These are phyloP conservation scores for Actenoides hombroni DNA, from an alignment of 2,113 vertebrate species.

Conservation along the genomic window DNA sequence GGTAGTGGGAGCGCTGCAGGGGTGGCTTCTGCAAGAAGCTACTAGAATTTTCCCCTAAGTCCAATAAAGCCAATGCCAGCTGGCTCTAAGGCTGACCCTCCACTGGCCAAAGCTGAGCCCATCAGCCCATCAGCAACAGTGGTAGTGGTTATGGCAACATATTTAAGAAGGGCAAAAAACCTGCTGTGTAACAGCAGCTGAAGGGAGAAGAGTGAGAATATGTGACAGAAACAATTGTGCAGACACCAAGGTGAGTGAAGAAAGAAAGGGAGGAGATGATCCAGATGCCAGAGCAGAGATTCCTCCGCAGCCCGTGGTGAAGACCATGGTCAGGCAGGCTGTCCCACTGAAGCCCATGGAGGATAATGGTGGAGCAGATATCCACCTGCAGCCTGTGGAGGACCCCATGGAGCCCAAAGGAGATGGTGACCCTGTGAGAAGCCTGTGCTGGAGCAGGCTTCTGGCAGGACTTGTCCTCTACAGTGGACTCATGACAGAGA, in stretches of 20 bases:
- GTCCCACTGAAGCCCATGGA: not conserved
- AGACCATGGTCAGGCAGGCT: not conserved
- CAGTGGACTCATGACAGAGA: not conserved
- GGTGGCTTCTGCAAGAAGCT: not conserved
- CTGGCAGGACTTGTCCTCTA: not conserved
- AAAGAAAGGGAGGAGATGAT: too few relatives aligned
- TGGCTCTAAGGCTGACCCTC: fast-evolving
- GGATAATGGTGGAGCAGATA: not conserved
- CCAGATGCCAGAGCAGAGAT: not conserved
- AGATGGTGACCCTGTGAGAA: not conserved
- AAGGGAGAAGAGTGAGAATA: not conserved
- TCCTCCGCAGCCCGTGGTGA: not conserved
- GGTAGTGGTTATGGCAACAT: not conserved
- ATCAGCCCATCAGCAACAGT: not conserved
- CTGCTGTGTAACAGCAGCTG: not conserved
- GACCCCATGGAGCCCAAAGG: not conserved
- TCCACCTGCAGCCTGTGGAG: not conserved
- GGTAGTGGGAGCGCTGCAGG: not conserved
- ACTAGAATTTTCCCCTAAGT: not conserved
- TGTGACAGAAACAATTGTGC: too few relatives aligned
- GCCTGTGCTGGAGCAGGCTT: not conserved
- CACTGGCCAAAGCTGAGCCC: not conserved
- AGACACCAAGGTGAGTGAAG: not conserved
- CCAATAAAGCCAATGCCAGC: not conserved
- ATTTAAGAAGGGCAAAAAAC: not conserved